Evolutionary conservation across 2,888 invertebrate species (phyloP).

Genomic region (Athripsodes cinereus): DNA sequence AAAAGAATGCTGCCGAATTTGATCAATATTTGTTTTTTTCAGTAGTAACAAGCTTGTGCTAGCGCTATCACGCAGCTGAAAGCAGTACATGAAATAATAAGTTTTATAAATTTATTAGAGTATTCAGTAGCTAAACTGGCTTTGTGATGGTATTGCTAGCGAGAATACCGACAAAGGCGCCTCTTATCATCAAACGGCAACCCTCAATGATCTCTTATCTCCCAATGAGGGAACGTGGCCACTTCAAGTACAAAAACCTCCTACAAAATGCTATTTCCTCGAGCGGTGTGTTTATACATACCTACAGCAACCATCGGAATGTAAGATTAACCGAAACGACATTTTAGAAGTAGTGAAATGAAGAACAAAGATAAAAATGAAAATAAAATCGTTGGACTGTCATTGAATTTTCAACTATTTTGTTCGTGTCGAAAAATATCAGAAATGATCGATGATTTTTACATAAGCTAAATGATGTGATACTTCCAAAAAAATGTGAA

Average conservation of each 20-base stretch:
- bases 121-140: neutral
- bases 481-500: too few species aligned
- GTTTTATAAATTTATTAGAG: neutral
- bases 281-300: too few species aligned
- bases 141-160: neutral
- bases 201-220: slow-evolving; percentile 3
- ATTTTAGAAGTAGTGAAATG: too few species aligned
- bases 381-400: too few species aligned
- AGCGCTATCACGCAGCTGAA: neutral
- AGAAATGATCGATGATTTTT: too few species aligned
- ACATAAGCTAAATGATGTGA: too few species aligned
- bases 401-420: too few species aligned
- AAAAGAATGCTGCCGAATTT: neutral
- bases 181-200: neutral
- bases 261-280: neutral
- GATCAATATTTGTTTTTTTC: neutral
- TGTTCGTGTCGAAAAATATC: too few species aligned
- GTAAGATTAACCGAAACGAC: too few species aligned
- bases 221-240: slow-evolving; percentile 4
- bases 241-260: neutral
- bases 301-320: too few species aligned
- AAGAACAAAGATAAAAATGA: too few species aligned
- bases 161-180: neutral
- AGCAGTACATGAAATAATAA: neutral
- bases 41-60: neutral